These are phyloP conservation scores for Falco biarmicus DNA, from an alignment of 2,797 vertebrate genomes.

Conservation along the genomic window DNA sequence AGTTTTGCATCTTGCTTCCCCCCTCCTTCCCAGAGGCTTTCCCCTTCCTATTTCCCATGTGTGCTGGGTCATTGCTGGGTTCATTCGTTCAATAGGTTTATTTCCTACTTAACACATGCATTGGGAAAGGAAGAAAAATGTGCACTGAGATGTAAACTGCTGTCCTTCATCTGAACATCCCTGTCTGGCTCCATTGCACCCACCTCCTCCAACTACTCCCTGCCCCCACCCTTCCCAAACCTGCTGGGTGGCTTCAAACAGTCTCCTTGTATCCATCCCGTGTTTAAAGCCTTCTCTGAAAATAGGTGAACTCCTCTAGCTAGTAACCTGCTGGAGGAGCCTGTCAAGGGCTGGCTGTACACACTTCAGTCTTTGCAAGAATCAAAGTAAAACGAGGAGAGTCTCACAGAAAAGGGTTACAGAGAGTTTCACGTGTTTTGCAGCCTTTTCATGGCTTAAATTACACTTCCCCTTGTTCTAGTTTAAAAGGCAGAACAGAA, in stretches of 20 bases:
- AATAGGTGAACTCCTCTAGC: constrained; percentile 69
- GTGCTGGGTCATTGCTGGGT: not conserved
- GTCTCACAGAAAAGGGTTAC: constrained; percentile 64
- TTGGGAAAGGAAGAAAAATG: not conserved
- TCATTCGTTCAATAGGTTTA: not conserved
- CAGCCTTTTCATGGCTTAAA: constrained; percentile 73
- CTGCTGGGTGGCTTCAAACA: constrained; percentile 66
- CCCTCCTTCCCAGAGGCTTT: not conserved
- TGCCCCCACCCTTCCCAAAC: constrained; percentile 35
- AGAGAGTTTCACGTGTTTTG: constrained; percentile 62
- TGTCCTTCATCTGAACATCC: constrained; percentile 50
- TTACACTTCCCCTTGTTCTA: constrained; percentile 72
- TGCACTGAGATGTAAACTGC: not conserved
- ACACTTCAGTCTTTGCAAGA: constrained; percentile 56
- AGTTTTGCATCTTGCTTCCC: not conserved
- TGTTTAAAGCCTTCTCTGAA: constrained; percentile 61
- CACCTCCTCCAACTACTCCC: constrained; percentile 48
- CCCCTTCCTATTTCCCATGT: not conserved
- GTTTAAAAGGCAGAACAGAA: constrained; percentile 76
- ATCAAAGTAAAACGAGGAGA: constrained; percentile 69
- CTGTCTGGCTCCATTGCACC: not conserved
- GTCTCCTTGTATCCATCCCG: constrained; percentile 54
- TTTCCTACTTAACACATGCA: not conserved
- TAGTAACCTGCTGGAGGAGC: constrained; percentile 61
- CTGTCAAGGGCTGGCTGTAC: constrained; percentile 60